Evolutionary conservation across 2,113 vertebrate species (phyloP).

Genomic region (Poeciliopsis turrubarensis): DNA sequence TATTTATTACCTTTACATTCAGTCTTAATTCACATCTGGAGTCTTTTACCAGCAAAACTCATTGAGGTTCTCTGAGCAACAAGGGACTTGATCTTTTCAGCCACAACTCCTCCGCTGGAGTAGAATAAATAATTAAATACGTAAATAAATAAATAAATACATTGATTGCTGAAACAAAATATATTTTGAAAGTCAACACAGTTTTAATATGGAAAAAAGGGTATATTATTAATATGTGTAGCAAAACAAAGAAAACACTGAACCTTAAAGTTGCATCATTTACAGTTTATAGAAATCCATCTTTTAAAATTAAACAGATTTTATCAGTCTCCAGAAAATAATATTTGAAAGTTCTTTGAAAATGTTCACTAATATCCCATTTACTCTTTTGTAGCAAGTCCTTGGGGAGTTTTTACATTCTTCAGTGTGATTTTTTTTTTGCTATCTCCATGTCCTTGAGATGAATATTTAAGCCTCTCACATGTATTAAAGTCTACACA

Average conservation of each 20-base stretch:
- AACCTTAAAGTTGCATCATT: not conserved
- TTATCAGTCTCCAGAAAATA: not conserved
- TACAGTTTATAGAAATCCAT: not conserved
- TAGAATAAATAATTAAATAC: too few species aligned
- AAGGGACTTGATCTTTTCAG: not conserved
- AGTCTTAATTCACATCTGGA: too few species aligned
- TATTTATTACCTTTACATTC: too few species aligned
- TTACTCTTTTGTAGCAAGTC: not conserved
- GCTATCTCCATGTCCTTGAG: conserved; percentile 1
- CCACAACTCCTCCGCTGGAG: not conserved
- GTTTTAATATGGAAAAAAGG: not conserved
- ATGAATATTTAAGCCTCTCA: not conserved
- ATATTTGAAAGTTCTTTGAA: not conserved
- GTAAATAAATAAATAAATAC: not conserved
- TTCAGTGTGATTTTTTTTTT: not conserved
- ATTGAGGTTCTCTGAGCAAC: not conserved
- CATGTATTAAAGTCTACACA: conserved; percentile 71
- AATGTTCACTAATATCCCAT: not conserved
- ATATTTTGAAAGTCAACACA: not conserved
- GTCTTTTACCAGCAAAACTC: too few species aligned
- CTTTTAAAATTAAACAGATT: not conserved
- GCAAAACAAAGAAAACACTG: not conserved
- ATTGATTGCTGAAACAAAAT: not conserved
- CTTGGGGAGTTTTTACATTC: not conserved
- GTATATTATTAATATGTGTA: not conserved